Evolutionary conservation across 1,140 invertebrate genomes (phyloP), one percentile per base, ranked within the genome.

Genomic region (Helicoverpa zea): DNA sequence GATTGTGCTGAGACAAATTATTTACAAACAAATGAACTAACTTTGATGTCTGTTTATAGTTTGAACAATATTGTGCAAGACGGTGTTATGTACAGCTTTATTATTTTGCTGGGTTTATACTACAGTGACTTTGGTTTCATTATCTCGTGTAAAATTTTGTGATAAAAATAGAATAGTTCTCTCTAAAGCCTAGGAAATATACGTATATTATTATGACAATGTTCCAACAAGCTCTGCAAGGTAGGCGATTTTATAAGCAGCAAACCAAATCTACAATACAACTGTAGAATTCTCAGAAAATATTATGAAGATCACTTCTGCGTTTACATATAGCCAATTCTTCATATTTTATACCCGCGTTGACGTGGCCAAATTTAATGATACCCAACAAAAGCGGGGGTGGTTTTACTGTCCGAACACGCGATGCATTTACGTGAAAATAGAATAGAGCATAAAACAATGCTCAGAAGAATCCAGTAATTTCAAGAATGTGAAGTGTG

Each of bases 1-100:
- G 29, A 64, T 64, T 43, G 61, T 52, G 52, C 49, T 49, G 52
- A 70, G 66, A 70, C 49, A 70, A 70, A 66, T 66, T 70, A 70
- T 70, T 70, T 70, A 70, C 66, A 52, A 70, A 70, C 66, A 70
- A 12, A 11, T 29, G 11, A 12, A 49, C 47, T 51, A 47, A 23
- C 66, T 70, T 52, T 52, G 66, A 54, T 54, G 23, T 70, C 52
- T 70, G 66, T 49, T 3, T 70, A 12, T 64, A 43, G 12, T 52
- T 52, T 14, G 18, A 16, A 29, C 9, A 51, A 52, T 54, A 54
- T 23, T 52, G 14, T 70, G 49, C 29, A 52, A 18, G 10, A 14
- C 51, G 16, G 10, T 4, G 5, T 43, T 64, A n/a, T 43, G 35
- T 43, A 43, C 35, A 43, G 35, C 35, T 43, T 43, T 43, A 43